These are phyloP conservation scores for Dromiciops gliroides DNA, from an alignment of 2,113 vertebrate species.

Conservation along the genomic window DNA sequence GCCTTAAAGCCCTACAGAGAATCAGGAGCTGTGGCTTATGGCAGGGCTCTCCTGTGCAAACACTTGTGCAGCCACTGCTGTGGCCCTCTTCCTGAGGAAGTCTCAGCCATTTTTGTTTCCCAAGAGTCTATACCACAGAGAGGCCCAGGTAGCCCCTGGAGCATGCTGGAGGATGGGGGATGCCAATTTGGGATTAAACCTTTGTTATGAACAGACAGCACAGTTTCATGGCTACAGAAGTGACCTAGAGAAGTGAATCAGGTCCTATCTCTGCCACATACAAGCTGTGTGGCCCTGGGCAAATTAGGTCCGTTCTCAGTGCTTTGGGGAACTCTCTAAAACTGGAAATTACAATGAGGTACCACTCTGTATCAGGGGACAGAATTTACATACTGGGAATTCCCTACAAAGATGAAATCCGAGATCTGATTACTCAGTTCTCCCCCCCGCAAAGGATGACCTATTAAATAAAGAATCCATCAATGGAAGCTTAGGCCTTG, in stretches of 20 bases:
- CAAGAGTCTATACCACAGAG: not conserved
- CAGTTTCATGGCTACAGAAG: not conserved
- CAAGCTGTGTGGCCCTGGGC: not conserved
- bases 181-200: not conserved
- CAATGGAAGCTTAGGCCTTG: not conserved
- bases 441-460: not conserved
- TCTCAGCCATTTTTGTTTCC: not conserved
- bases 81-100: not conserved
- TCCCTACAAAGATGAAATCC: not conserved
- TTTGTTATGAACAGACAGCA: not conserved
- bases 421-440: not conserved
- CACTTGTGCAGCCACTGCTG: no score
- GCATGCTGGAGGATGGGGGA: not conserved
- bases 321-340: not conserved
- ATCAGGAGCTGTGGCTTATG: not conserved
- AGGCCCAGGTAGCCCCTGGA: not conserved
- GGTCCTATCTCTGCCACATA: not conserved
- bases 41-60: not conserved
- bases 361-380: not conserved
- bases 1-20: not conserved
- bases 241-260: not conserved
- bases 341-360: not conserved
- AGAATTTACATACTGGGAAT: not conserved
- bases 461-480: not conserved
- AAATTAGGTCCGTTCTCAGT: not conserved